phyloP scores from a whole-genome alignment of 2,888 invertebrate species.

The Drosophila nigricruria region DNA sequence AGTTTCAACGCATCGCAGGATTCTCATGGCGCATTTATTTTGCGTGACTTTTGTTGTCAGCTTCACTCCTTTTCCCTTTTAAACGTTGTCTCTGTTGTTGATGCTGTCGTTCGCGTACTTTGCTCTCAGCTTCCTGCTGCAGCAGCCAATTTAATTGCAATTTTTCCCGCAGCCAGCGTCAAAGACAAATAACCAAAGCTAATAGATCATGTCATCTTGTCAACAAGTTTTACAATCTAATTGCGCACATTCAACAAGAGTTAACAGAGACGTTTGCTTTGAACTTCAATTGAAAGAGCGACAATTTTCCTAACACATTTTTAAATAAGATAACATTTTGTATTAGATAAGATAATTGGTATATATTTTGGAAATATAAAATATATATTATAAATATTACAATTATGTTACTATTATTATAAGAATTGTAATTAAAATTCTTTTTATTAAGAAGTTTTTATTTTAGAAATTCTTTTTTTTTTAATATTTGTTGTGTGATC shows the following conservation, averaged over 20 bases:
- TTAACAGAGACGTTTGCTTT: conserved; percentile 43
- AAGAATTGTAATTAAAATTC: background rate
- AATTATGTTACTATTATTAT: background rate
- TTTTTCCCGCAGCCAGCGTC: conserved; percentile 57
- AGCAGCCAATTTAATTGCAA: conserved; percentile 73
- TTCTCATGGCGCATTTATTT: conserved; percentile 53
- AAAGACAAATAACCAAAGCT: conserved; percentile 76
- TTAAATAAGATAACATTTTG: background rate
- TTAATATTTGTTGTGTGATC: background rate
- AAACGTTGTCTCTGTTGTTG: conserved; percentile 31
- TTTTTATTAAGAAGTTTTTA: background rate
- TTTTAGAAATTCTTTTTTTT: background rate
- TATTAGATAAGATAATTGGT: background rate
- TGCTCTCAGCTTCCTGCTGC: conserved; percentile 44
- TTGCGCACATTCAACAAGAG: conserved; percentile 64
- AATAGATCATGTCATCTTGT: conserved; percentile 80
- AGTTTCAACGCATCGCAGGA: conserved; percentile 22
- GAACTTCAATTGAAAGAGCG: conserved; percentile 1
- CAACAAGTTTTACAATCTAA: conserved; percentile 76
- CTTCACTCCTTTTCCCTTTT: conserved; percentile 8
- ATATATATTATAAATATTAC: background rate
- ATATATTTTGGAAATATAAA: background rate
- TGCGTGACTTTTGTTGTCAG: conserved; percentile 68
- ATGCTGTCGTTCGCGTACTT: conserved; percentile 51
- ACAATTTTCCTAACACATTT: background rate